These are phyloP conservation scores for Percina caprodes DNA, from an alignment of 2,113 vertebrate genomes.

Conservation along the genomic window DNA sequence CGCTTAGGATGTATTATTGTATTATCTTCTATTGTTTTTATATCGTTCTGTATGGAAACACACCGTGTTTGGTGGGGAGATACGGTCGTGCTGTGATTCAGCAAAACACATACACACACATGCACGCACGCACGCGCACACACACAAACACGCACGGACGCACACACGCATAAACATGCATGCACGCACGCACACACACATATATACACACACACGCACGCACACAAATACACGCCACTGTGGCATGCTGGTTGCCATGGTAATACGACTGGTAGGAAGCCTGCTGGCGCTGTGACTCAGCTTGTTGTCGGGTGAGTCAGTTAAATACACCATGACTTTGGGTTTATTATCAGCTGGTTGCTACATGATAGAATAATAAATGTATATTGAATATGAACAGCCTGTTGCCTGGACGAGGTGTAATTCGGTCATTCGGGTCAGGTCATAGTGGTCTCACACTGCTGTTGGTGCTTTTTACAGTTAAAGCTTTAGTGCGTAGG, in stretches of 20 bases:
- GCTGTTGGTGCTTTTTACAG: too few species aligned
- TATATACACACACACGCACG: neutral
- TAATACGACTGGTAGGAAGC: conserved; percentile 13
- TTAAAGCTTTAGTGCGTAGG: too few species aligned
- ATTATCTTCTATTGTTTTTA: neutral
- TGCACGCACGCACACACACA: neutral
- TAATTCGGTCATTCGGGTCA: too few species aligned
- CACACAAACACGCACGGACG: neutral
- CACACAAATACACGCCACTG: neutral
- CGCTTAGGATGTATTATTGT: too few species aligned
- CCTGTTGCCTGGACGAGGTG: too few species aligned
- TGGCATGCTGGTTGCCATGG: conserved; percentile 48
- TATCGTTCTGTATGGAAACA: conserved; percentile 22
- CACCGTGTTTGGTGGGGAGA: neutral
- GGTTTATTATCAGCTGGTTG: conserved; percentile 21
- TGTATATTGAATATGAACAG: neutral
- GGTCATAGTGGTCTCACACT: too few species aligned
- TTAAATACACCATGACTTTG: conserved; percentile 31
- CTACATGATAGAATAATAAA: neutral
- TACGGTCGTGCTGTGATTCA: conserved; percentile 16
- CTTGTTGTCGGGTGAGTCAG: conserved; percentile 64
- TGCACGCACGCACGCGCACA: conserved; percentile 15
- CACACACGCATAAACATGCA: conserved; percentile 2
- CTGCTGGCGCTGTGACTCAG: conserved; percentile 60
- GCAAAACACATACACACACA: conserved; percentile 22